phyloP scores from a whole-genome alignment of 2,113 vertebrate genomes.

The Elephas maximus region DNA sequence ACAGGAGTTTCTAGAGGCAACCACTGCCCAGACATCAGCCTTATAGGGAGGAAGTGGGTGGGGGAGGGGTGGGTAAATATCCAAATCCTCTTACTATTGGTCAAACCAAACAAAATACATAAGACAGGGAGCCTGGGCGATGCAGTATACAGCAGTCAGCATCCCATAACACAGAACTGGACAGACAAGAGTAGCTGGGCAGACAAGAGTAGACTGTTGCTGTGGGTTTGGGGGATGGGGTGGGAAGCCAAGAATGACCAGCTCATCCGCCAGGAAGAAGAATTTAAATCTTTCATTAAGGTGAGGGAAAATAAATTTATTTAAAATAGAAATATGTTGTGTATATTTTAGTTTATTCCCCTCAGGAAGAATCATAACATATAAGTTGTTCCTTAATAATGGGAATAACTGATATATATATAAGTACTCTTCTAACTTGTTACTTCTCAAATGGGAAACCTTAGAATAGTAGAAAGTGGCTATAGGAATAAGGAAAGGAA shows the following conservation, averaged over 20 bases:
- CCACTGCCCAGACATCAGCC: background rate
- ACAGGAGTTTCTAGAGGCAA: background rate
- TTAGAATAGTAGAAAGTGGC: background rate
- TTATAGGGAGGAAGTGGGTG: background rate
- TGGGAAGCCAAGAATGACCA: background rate
- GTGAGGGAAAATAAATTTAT: constrained; percentile 74
- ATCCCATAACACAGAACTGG: background rate
- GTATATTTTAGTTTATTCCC: constrained; percentile 79
- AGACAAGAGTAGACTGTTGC: background rate
- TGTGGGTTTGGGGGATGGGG: background rate
- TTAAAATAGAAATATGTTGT: constrained; percentile 74
- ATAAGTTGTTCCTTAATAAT: constrained; percentile 85
- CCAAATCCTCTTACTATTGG: background rate
- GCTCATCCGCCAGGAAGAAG: background rate
- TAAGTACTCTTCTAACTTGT: constrained; percentile 73
- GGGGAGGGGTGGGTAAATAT: background rate
- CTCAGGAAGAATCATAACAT: constrained; percentile 81
- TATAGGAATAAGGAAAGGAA: background rate
- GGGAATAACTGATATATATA: constrained; percentile 80
- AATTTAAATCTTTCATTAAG: constrained; percentile 43
- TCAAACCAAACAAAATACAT: background rate
- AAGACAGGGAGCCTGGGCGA: background rate
- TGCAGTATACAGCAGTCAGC: no score
- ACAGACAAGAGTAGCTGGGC: background rate
- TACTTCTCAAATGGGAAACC: constrained; percentile 73